Percentiles rank a stretch among this genome's conserved stretches.
Conservation (phyloP, 2,113 vertebrate genomes). For the Ginglymostoma cirratum region DNA sequence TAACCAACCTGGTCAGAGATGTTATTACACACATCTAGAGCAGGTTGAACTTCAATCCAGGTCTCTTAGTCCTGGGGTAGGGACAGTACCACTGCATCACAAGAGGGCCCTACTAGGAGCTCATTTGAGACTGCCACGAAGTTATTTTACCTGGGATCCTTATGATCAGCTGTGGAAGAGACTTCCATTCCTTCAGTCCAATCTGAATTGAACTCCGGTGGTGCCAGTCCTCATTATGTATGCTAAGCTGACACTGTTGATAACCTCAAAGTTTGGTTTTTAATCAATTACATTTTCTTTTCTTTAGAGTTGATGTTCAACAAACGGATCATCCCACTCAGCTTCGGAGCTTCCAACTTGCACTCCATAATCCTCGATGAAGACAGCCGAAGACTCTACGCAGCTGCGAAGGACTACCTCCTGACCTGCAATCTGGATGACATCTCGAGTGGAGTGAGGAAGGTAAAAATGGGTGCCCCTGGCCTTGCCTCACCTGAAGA, state of each 20-base stretch:
- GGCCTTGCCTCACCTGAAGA: not conserved
- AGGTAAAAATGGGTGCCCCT: constrained; percentile 47
- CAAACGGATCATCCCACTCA: constrained; percentile 57
- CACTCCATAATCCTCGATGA: constrained; percentile 61
- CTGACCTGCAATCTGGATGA: constrained; percentile 65
- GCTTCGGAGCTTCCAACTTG: constrained; percentile 57
- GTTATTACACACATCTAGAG: too few relatives aligned
- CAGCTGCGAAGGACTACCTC: constrained; percentile 65
- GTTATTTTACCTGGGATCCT: not conserved
- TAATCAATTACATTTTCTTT: not conserved
- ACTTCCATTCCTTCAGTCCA: not conserved
- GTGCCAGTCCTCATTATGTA: not conserved
- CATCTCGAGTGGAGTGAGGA: constrained; percentile 59
- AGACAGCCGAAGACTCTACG: constrained; percentile 58
- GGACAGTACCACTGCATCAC: too few relatives aligned
- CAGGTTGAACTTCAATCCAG: too few relatives aligned
- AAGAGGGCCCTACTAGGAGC: not conserved
- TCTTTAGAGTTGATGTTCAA: constrained; percentile 59
- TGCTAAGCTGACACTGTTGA: not conserved
- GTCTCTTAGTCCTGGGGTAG: too few relatives aligned
- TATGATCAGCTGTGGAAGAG: not conserved
- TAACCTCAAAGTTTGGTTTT: not conserved
- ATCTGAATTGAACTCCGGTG: not conserved
- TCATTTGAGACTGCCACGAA: not conserved
- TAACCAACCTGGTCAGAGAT: too few relatives aligned